phyloP scores from a whole-genome alignment of 2,888 invertebrate genomes.

The Temnothorax ravouxi region DNA sequence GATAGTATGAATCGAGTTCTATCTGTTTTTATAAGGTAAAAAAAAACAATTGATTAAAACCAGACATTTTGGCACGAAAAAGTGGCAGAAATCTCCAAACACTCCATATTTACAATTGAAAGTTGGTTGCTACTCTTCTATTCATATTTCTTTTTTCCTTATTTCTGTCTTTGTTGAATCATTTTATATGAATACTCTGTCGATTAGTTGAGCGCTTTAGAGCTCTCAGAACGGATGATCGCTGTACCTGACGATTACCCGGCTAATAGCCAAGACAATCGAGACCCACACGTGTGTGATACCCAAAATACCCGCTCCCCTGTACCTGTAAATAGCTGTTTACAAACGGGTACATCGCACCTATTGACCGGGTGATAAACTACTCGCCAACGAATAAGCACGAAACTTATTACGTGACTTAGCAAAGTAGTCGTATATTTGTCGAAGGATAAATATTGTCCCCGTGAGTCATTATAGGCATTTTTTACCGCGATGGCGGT shows the following conservation, averaged over 20 bases:
- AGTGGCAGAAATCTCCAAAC: neutral
- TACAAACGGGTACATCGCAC: neutral
- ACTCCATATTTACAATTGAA: neutral
- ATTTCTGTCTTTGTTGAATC: neutral
- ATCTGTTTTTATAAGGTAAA: neutral
- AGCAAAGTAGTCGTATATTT: neutral
- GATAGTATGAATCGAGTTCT: neutral
- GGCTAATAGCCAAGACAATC: neutral
- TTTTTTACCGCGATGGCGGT: neutral
- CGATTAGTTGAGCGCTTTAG: neutral
- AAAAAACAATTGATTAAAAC: neutral
- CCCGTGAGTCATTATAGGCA: neutral
- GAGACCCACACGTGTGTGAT: neutral
- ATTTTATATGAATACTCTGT: neutral
- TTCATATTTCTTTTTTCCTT: neutral
- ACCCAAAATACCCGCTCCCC: neutral
- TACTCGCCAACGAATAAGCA: neutral
- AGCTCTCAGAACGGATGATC: neutral
- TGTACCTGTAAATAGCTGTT: neutral
- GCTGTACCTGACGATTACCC: neutral
- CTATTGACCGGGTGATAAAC: neutral
- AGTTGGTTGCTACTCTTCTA: neutral
- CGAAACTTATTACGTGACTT: neutral
- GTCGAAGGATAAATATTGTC: slow-evolving; percentile 1
- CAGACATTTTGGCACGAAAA: neutral